Base-by-base conservation (phyloP, 2,113 vertebrate genomes). In the Orthonyx spaldingii region DNA sequence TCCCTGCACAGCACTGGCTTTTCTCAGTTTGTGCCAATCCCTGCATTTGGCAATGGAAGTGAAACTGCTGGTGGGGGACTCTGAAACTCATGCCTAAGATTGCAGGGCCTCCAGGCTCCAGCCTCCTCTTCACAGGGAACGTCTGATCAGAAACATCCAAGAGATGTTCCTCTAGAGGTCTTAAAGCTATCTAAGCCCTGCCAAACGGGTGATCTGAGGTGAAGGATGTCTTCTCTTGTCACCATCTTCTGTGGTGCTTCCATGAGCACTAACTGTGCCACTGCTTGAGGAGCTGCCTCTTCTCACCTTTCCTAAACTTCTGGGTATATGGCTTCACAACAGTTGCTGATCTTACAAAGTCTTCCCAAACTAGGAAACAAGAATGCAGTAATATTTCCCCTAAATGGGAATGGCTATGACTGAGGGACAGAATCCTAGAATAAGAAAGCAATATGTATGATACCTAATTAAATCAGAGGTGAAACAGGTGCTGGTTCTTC, bases 31-130 rank as follows among this genome's bases (percentile, higher is more conserved):
- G 2, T 37, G 64, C 46, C 41, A 81, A 39, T 74, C 6, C 61
- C 9, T 35, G 7, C 0, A 0, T 65, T 42, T 74, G 46, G n/a
- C 46, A 55, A 30, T 4, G 50, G 30, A 60, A 72, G 4, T 4
- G 0, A 74, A 87, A 32, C 28, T 79, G n/a, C 84, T 81, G 33
- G 8, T 60, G 66, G 1, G 18, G 10, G 21, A 39, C 41, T 65
- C n/a, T 47, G 61, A 84, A 33, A 24, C 23, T 78, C 33, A 32
- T 46, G n/a, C 13, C 19, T 16, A 12, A 4, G 6, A 60, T 49
- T 18, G 3, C 41, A 77, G 64, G 53, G 22, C 28, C 55, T 84
- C 30, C 23, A 65, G 33, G 52, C n/a, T 66, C 53, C 50, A 93
- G 70, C 9, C 8, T 49, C 4, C 56, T 46, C 35, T 84, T 49